Conservation (phyloP, 35 echinoderm and acorn worm genomes). For the Heliocidaris erythrogramma region DNA sequence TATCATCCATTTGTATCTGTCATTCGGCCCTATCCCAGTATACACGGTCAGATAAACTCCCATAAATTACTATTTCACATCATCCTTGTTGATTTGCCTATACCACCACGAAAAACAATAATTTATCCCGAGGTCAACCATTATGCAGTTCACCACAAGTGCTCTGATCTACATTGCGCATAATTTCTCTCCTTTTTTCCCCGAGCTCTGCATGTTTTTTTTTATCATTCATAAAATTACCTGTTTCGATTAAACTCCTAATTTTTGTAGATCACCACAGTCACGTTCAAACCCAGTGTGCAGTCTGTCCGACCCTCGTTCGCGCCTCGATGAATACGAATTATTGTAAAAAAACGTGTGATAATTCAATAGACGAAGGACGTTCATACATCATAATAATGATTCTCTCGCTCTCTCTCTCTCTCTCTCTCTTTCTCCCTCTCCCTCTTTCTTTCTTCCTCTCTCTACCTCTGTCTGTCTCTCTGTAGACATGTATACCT, state of each 20-base stretch:
- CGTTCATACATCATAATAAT: neutral
- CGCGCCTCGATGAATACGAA: neutral
- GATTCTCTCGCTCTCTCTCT: neutral
- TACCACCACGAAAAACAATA: neutral
- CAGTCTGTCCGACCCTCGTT: neutral
- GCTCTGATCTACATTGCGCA: neutral
- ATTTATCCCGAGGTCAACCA: neutral
- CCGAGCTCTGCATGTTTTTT: neutral
- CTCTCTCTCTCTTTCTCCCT: neutral
- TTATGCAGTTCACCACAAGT: neutral
- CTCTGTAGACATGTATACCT: no score
- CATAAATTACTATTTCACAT: neutral
- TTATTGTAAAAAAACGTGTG: neutral
- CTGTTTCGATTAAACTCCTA: neutral
- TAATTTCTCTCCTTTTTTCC: neutral
- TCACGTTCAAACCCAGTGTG: neutral
- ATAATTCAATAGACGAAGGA: conserved; percentile 3
- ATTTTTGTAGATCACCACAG: neutral
- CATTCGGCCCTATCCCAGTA: neutral
- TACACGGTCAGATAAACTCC: neutral
- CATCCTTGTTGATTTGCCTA: neutral
- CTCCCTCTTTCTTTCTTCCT: neutral
- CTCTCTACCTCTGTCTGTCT: neutral
- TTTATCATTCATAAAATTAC: neutral
- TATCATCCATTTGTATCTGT: neutral